Evolutionary conservation across 2,888 invertebrate species (phyloP), one percentile per base, ranked within the genome.

Genomic region (Plebejus anna): DNA sequence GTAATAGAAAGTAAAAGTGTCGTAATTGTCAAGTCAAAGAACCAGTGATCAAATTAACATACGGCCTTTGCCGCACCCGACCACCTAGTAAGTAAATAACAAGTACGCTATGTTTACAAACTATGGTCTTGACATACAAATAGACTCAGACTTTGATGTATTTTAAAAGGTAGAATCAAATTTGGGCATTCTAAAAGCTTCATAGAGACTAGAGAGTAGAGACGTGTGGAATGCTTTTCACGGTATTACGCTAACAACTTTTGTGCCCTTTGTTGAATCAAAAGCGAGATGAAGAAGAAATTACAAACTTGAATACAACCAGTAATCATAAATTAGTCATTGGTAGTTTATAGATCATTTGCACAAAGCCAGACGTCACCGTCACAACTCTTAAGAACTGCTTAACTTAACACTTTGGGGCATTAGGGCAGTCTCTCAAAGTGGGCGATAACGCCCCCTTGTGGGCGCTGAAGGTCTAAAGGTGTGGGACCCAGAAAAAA

Each of bases 1-100:
- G n/a, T n/a, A 32, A 75, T 55, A 55, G 84, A 90, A 88, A 90
- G 88, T 86, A 88, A 90, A 86, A 90, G 88, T 83, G 80, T 84
- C 83, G 66, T 78, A 80, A 84, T 84, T 86, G 85, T 84, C 85
- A 82, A 83, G 82, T 81, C 78, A 81, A 81, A 86, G 86, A 85
- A 83, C 66, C 32, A 32, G 32, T 32, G 85, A 82, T 81, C 81
- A 81, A 83, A 90, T 92, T 90, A 88, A 82, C 90, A 91, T 90
- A 87, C 82, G 88, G 87, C 90, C 88, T 90, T 88, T 89, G 80
- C 78, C 81, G 80, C 80, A 70, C 81, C 81, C 80, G 81, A 76
- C 78, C 80, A 78, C 83, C 83, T 71, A 79, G 66, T 57, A 79
- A 76, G 75, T 75, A 71, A 51, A 71, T n/a, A 38, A n/a, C 22